phyloP scores from a whole-genome alignment of 2,113 vertebrate species.

The Promerops cafer region DNA sequence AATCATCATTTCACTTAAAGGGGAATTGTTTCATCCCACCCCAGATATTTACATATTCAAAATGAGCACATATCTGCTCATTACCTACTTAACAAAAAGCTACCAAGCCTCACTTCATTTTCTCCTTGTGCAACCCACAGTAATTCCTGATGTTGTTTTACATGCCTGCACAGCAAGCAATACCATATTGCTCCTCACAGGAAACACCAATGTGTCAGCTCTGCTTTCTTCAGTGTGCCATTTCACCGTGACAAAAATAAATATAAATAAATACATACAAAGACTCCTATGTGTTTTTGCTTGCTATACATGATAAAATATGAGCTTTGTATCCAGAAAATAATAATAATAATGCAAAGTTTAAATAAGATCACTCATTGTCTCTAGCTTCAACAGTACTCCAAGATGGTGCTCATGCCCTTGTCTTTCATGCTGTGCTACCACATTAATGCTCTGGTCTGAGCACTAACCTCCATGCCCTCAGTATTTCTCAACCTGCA shows the following conservation, averaged over 20 bases:
- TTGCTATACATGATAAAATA: background rate
- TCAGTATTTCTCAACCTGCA: slow-evolving; percentile 16
- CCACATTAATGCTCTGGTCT: background rate
- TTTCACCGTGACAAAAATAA: background rate
- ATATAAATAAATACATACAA: background rate
- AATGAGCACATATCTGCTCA: background rate
- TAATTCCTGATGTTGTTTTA: background rate
- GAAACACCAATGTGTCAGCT: background rate
- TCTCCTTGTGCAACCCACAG: background rate
- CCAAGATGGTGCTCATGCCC: background rate
- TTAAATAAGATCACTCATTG: background rate
- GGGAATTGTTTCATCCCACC: background rate
- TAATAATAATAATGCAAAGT: background rate
- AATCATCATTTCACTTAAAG: slow-evolving; percentile 14
- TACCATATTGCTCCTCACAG: background rate
- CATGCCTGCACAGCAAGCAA: background rate
- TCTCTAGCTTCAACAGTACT: background rate
- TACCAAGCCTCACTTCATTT: background rate
- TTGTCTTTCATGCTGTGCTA: background rate
- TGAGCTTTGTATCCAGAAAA: background rate
- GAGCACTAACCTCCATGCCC: background rate
- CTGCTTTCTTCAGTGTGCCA: background rate
- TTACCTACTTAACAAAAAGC: background rate
- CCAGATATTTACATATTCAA: background rate
- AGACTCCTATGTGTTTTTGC: fast-evolving